phyloP scores from a whole-genome alignment of 2,888 invertebrate genomes.

The Trissoscelio sp. region DNA sequence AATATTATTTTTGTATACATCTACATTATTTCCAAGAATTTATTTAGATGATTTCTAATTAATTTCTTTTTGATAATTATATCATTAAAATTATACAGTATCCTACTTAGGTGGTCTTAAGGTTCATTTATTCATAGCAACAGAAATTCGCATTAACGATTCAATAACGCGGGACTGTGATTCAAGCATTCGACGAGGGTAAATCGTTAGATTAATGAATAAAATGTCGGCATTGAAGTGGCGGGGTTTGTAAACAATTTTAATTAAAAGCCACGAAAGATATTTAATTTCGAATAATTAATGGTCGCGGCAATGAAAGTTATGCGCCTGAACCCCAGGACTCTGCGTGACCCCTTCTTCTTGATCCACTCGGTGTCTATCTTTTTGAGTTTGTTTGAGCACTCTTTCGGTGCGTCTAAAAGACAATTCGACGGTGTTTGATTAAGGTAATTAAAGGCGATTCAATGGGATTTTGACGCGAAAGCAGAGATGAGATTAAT shows the following conservation, averaged over 20 bases:
- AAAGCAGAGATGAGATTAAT: slow-evolving; percentile 50
- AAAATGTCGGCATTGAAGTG: slow-evolving; percentile 45
- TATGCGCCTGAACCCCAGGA: slow-evolving; percentile 53
- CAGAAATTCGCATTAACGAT: neutral
- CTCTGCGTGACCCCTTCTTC: slow-evolving; percentile 18
- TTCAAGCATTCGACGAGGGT: slow-evolving; percentile 28
- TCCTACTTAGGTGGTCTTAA: neutral
- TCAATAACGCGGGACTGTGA: slow-evolving; percentile 13
- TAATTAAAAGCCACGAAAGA: slow-evolving; percentile 77
- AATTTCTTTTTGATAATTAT: no score
- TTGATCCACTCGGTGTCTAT: slow-evolving; percentile 31
- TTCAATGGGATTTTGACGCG: slow-evolving; percentile 59
- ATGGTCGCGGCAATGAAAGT: slow-evolving; percentile 72
- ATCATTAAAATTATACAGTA: no score
- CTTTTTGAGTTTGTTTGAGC: slow-evolving; percentile 60
- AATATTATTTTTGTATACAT: no score
- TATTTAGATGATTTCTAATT: no score
- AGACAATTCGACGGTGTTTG: slow-evolving; percentile 61
- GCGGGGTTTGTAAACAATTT: slow-evolving; percentile 79
- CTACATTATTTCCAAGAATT: no score
- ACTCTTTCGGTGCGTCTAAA: slow-evolving; percentile 58
- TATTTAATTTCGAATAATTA: slow-evolving; percentile 82
- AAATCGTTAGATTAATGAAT: slow-evolving; percentile 51
- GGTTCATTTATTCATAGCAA: neutral
- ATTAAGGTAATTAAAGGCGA: slow-evolving; percentile 64